These are phyloP conservation scores for Lasius platythorax DNA, from an alignment of 2,888 invertebrate genomes.

Conservation along the genomic window DNA sequence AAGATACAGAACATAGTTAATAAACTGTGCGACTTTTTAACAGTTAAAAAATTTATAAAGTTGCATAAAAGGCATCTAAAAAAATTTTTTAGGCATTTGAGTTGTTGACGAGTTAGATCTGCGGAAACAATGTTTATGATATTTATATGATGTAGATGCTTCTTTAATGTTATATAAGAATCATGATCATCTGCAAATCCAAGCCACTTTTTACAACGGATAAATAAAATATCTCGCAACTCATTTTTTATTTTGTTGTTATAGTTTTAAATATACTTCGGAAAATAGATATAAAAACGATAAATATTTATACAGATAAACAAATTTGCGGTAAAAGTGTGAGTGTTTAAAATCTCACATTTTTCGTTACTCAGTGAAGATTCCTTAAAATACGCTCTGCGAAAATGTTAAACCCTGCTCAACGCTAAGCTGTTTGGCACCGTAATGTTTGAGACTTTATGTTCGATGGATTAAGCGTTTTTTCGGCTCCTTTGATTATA, in stretches of 20 bases:
- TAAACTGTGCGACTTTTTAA: background rate
- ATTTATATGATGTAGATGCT: background rate
- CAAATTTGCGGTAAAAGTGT: constrained; percentile 28
- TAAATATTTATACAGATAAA: constrained; percentile 8
- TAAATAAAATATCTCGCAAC: background rate
- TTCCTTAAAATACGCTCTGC: constrained; percentile 45
- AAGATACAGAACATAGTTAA: too few relatives aligned
- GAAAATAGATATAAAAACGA: background rate
- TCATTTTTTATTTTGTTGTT: background rate
- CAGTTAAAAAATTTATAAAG: background rate
- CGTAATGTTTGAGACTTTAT: constrained; percentile 40
- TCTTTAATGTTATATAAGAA: background rate
- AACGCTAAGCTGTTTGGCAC: constrained; percentile 38
- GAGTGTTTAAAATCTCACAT: constrained; percentile 26
- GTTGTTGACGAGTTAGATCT: background rate
- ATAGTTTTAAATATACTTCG: background rate
- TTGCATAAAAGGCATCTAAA: background rate
- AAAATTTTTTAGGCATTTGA: background rate
- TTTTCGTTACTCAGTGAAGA: constrained; percentile 30
- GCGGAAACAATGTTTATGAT: background rate
- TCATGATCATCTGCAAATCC: background rate
- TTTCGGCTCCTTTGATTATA: constrained; percentile 34
- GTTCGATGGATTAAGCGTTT: constrained; percentile 42
- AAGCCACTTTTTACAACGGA: background rate
- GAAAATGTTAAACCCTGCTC: constrained; percentile 44